Percentiles rank a stretch among this genome's conserved stretches.
Evolutionary conservation across 2,797 vertebrate species (phyloP).

Genomic region (Macroramphosus scolopax): DNA sequence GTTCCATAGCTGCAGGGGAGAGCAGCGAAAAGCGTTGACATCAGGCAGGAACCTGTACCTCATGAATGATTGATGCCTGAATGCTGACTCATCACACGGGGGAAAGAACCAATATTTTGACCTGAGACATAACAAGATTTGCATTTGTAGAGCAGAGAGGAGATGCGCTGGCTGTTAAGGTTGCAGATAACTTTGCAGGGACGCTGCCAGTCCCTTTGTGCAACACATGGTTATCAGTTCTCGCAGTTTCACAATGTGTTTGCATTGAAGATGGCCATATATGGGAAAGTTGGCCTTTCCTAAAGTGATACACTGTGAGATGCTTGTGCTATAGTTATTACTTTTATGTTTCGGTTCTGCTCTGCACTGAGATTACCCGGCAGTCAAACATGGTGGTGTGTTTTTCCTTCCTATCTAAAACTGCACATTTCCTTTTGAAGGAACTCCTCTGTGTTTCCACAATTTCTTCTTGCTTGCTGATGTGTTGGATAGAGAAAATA

Average conservation of each 20-base stretch:
- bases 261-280: conserved; percentile 40
- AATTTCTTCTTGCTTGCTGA: too few relatives aligned
- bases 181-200: conserved; percentile 25
- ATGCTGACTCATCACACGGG: conserved; percentile 75
- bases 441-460: too few relatives aligned
- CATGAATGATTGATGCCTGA: conserved; percentile 77
- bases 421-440: conserved; percentile 42
- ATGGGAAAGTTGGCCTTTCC: conserved; percentile 33
- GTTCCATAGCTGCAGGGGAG: conserved; percentile 34
- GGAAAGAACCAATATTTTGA: conserved; percentile 69
- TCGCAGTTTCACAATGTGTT: conserved; percentile 43
- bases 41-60: conserved; percentile 44
- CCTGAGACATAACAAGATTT: conserved; percentile 64
- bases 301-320: conserved; percentile 45
- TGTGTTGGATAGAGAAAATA: too few relatives aligned
- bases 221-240: conserved; percentile 26
- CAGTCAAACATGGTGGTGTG: conserved; percentile 32
- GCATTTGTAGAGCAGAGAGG: conserved; percentile 22
- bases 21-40: conserved; percentile 46
- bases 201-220: conserved; percentile 18
- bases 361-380: conserved; percentile 37
- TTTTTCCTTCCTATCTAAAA: conserved; percentile 26
- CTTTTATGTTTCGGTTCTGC: too few relatives aligned
- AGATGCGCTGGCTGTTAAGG: conserved; percentile 24
- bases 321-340: conserved; percentile 42